These are phyloP conservation scores for Enteromius argenteus DNA, from an alignment of 2,797 vertebrate species.

Conservation along the genomic window DNA sequence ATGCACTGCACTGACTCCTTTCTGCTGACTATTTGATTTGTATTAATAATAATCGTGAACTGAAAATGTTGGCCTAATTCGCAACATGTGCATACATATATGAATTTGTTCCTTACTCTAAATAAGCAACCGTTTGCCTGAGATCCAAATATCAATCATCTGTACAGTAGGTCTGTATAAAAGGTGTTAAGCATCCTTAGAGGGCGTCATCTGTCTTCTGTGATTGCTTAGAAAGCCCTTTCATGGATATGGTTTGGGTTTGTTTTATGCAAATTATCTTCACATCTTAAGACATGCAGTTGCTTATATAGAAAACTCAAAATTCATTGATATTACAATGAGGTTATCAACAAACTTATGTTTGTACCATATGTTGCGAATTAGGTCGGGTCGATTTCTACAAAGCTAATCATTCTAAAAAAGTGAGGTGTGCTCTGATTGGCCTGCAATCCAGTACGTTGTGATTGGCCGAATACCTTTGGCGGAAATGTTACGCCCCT, in stretches of 20 bases:
- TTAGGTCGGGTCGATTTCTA: not conserved
- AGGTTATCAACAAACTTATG: not conserved
- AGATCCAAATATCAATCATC: not conserved
- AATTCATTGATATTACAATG: not conserved
- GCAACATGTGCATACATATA: not conserved
- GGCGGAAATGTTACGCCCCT: too few species aligned
- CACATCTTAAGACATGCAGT: not conserved
- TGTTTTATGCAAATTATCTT: not conserved
- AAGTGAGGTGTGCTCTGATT: too few species aligned
- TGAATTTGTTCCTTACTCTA: not conserved
- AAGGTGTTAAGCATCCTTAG: not conserved
- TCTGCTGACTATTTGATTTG: conserved; percentile 6
- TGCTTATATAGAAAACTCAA: not conserved
- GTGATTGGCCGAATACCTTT: too few species aligned
- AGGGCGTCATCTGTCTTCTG: not conserved
- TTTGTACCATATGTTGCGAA: not conserved
- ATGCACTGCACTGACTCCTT: not conserved
- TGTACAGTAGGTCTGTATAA: not conserved
- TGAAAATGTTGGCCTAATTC: not conserved
- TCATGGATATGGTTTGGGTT: not conserved
- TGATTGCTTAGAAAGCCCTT: not conserved
- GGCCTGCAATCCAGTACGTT: too few species aligned
- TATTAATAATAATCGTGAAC: not conserved
- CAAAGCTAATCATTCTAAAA: too few species aligned
- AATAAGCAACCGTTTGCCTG: not conserved